phyloP scores from a whole-genome alignment of 64 coral and sea anemone genomes.

The Catalaphyllia jardinei region DNA sequence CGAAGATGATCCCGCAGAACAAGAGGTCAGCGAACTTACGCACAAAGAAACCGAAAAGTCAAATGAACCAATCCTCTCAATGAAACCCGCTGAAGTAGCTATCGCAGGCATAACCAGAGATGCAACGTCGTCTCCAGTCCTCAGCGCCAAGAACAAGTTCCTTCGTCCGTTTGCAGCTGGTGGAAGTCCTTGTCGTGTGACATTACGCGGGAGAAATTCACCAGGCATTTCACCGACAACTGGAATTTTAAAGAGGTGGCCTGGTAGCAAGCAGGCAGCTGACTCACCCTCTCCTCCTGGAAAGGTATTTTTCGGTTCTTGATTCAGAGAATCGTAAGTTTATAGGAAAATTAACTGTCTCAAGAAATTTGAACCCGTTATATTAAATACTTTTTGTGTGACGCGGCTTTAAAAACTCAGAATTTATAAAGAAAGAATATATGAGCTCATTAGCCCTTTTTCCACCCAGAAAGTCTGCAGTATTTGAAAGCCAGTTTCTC shows the following conservation, averaged over 20 bases:
- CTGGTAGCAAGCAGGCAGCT: slow-evolving; percentile 41
- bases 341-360: too few species aligned
- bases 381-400: not conserved
- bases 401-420: too few species aligned
- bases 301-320: slow-evolving; percentile 42
- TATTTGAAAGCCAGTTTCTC: too few species aligned
- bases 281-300: slow-evolving; percentile 83
- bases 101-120: slow-evolving; percentile 23
- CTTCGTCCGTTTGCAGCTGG: slow-evolving; percentile 61
- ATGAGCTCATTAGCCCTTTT: not conserved
- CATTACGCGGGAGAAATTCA: slow-evolving; percentile 33
- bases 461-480: too few species aligned
- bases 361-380: not conserved
- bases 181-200: slow-evolving; percentile 55
- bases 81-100: slow-evolving; percentile 4
- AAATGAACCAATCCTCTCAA: not conserved
- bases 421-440: not conserved
- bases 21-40: slow-evolving; percentile 1
- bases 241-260: slow-evolving; percentile 77
- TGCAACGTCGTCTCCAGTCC: slow-evolving; percentile 65
- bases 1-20: not conserved
- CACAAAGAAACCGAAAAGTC: not conserved
- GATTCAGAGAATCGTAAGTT: too few species aligned
- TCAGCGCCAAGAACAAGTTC: slow-evolving; percentile 70
- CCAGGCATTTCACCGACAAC: slow-evolving; percentile 74